These are phyloP conservation scores for Heliconius charithonia DNA, from an alignment of 2,888 invertebrate genomes.

Conservation along the genomic window DNA sequence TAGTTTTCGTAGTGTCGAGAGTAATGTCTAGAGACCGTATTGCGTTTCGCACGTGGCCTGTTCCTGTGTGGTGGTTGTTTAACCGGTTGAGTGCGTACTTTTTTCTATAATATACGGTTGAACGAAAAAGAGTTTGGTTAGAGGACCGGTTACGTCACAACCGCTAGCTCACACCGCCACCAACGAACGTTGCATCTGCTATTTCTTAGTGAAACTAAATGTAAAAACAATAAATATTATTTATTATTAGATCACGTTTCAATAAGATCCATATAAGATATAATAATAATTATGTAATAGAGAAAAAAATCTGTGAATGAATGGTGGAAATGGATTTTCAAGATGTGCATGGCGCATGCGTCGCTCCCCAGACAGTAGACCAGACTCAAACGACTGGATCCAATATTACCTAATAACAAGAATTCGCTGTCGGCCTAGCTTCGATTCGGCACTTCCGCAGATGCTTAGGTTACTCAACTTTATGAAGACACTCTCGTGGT, in stretches of 20 bases:
- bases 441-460: conserved; percentile 7
- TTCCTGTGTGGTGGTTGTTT: conserved; percentile 5
- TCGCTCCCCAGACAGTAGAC: conserved; percentile 7
- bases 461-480: conserved; percentile 16
- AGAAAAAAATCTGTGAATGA: conserved; percentile 26
- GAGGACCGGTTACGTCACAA: conserved; percentile 46
- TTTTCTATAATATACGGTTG: conserved; percentile 10
- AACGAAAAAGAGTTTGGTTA: conserved; percentile 30
- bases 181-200: not conserved
- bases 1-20: conserved; percentile 45
- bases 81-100: conserved; percentile 10
- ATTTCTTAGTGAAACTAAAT: not conserved
- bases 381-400: conserved; percentile 16
- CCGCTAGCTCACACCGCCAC: conserved; percentile 9
- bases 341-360: conserved; percentile 37
- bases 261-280: not conserved
- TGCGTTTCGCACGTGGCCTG: conserved; percentile 31
- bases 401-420: conserved; percentile 18
- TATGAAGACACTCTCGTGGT: not conserved
- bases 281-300: conserved; percentile 2
- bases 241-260: not conserved
- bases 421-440: not conserved
- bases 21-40: conserved; percentile 29
- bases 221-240: not conserved
- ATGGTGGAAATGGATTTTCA: conserved; percentile 32